These are phyloP conservation scores for Mormyrus hasselquistii DNA, from an alignment of 2,797 vertebrate genomes.

Conservation along the genomic window DNA sequence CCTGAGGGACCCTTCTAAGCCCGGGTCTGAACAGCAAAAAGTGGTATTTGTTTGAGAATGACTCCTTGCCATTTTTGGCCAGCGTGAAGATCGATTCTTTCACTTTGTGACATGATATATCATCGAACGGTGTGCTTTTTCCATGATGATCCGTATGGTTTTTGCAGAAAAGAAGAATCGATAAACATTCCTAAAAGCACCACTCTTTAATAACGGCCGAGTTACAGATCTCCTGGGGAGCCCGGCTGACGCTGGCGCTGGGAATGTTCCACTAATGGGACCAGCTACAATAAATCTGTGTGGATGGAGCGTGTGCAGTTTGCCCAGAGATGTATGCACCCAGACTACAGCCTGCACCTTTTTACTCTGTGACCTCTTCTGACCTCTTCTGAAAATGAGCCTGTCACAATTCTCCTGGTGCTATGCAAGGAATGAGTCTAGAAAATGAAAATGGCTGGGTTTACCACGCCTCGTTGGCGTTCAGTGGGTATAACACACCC, in stretches of 20 bases:
- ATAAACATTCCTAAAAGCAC: neutral
- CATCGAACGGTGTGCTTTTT: neutral
- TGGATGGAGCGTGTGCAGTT: neutral
- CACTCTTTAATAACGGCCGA: neutral
- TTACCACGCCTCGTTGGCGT: neutral
- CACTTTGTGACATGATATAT: neutral
- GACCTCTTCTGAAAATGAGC: neutral
- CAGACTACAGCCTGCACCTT: neutral
- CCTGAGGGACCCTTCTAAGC: neutral
- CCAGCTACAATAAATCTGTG: neutral
- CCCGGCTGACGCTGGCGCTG: neutral
- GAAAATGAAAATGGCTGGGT: neutral
- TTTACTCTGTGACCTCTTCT: neutral
- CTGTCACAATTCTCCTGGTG: neutral
- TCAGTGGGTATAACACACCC: neutral
- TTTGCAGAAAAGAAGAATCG: neutral
- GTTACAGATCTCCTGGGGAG: neutral
- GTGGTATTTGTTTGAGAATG: neutral
- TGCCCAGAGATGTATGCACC: neutral
- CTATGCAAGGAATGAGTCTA: neutral
- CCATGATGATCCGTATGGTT: neutral
- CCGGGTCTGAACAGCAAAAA: neutral
- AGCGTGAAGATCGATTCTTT: neutral
- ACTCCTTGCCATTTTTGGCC: neutral
- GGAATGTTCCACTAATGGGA: constrained; percentile 11